Conservation (phyloP, 1,140 invertebrate genomes). For the Ips nitidus region DNA sequence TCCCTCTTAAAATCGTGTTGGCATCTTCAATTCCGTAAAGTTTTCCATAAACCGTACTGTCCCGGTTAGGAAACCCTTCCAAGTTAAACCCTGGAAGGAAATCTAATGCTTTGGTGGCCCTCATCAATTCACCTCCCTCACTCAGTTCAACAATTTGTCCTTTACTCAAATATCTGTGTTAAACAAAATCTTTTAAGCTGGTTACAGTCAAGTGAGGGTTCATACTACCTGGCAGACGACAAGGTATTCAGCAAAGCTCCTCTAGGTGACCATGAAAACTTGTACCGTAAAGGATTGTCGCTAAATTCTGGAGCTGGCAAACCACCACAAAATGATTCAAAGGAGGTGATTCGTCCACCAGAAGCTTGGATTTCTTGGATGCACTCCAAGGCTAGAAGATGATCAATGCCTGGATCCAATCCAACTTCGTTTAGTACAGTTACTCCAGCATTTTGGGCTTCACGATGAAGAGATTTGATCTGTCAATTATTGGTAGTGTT, state of each 20-base stretch:
- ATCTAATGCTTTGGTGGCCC: constrained; percentile 71
- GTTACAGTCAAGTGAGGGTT: too few species aligned
- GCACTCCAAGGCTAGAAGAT: constrained; percentile 94
- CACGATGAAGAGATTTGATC: constrained; percentile 77
- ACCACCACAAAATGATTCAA: constrained; percentile 96
- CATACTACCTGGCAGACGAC: constrained; percentile 73
- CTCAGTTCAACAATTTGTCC: constrained; percentile 89
- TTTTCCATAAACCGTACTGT: constrained; percentile 86
- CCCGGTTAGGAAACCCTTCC: constrained; percentile 95
- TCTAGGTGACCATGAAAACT: constrained; percentile 96
- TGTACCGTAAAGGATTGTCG: constrained; percentile 92
- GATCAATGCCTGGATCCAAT: constrained; percentile 93
- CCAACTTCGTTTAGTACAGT: constrained; percentile 95
- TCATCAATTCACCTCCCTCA: constrained; percentile 86
- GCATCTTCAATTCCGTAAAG: constrained; percentile 87
- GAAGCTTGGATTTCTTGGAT: constrained; percentile 82
- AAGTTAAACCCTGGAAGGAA: constrained; percentile 96
- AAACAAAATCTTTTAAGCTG: neutral
- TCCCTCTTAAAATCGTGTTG: constrained; percentile 83
- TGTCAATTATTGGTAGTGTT: constrained; percentile 1
- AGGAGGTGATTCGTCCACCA: constrained; percentile 86
- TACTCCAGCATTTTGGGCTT: constrained; percentile 79
- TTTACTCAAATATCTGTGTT: constrained; percentile 64
- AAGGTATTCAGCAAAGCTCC: constrained; percentile 90
- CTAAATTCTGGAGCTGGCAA: constrained; percentile 94